phyloP scores from a whole-genome alignment of 53 echinoderm and acorn worm genomes.

The Antedon mediterranea region DNA sequence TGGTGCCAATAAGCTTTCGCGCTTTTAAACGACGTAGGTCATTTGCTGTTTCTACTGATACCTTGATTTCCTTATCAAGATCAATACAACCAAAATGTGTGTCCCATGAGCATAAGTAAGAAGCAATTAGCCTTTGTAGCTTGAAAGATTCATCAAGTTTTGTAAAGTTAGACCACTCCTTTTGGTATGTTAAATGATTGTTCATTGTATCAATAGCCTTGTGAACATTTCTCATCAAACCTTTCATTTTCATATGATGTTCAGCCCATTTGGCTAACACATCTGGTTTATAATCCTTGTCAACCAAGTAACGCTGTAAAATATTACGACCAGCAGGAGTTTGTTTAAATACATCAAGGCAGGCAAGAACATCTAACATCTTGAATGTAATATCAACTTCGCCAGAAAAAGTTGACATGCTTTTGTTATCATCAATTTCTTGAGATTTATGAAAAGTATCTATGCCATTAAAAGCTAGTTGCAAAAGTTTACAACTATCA shows the following conservation, averaged over 20 bases:
- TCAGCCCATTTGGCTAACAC: neutral
- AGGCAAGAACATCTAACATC: neutral
- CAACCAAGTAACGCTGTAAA: neutral
- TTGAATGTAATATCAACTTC: neutral
- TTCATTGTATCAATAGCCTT: constrained; percentile 8
- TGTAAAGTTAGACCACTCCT: neutral
- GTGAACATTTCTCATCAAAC: constrained; percentile 10
- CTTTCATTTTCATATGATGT: neutral
- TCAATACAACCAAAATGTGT: no score
- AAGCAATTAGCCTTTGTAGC: no score
- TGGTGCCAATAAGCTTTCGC: no score
- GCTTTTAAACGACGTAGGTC: neutral
- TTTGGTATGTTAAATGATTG: constrained; percentile 7
- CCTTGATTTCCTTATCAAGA: no score
- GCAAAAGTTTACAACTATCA: neutral
- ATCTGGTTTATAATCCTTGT: neutral
- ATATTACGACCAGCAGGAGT: neutral
- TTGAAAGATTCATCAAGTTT: neutral
- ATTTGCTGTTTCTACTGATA: neutral
- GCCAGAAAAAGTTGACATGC: neutral
- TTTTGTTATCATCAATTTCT: neutral
- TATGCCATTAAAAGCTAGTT: neutral
- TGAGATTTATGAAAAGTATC: neutral
- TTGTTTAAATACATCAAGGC: neutral
- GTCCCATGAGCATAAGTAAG: no score